Evolutionary conservation across 2,797 vertebrate species (phyloP).

Genomic region (Geotria australis): DNA sequence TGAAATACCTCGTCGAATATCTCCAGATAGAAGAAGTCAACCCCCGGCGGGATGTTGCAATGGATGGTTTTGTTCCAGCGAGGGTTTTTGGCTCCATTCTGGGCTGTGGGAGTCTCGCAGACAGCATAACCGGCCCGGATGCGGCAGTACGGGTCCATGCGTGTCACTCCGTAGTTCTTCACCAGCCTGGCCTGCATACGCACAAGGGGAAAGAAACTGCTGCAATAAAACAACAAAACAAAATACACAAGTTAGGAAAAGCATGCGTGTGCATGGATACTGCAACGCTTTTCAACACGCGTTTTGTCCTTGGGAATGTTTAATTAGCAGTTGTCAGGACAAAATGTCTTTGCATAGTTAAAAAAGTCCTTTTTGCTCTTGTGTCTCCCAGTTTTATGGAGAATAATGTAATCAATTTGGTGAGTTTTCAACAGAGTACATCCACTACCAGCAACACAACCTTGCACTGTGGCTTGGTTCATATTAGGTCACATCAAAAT

Average conservation of each 20-base stretch:
- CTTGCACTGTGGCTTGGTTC: too few species aligned
- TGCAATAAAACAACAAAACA: background rate
- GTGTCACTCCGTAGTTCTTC: conserved; percentile 90
- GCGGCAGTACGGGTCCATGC: conserved; percentile 87
- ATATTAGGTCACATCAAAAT: too few species aligned
- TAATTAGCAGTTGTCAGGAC: too few species aligned
- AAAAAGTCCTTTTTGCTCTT: too few species aligned
- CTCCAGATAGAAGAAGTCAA: conserved; percentile 87
- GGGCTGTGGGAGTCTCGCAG: conserved; percentile 79
- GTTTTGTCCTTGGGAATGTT: too few species aligned
- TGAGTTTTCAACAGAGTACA: too few species aligned
- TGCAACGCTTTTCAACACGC: too few species aligned
- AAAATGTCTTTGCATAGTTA: too few species aligned
- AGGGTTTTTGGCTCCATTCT: conserved; percentile 85
- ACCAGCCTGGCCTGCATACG: conserved; percentile 49
- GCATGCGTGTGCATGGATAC: too few species aligned
- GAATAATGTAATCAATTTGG: too few species aligned
- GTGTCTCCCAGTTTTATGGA: too few species aligned
- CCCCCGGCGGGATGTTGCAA: conserved; percentile 59
- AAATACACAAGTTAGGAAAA: background rate
- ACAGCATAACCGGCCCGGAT: conserved; percentile 67
- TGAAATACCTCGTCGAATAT: conserved; percentile 70
- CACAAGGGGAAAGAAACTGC: background rate
- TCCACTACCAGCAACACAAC: too few species aligned
- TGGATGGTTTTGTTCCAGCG: conserved; percentile 96